A percentile compares a stretch with the other conserved stretches of the same genome.
Conservation (phyloP, 2,113 vertebrate species). For the Vanacampus margaritifer region DNA sequence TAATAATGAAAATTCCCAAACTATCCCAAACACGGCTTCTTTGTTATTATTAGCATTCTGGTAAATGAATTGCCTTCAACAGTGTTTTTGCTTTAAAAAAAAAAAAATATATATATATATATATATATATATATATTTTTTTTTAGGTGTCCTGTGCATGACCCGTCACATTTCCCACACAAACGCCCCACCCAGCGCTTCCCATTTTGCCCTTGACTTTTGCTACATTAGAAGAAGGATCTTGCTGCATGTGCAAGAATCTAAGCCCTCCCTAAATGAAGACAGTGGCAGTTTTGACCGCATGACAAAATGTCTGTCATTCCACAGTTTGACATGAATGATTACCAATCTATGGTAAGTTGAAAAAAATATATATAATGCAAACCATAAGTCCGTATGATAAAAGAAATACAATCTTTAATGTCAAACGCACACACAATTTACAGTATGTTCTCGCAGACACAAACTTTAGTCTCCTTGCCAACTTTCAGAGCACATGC, state of each 20-base stretch:
- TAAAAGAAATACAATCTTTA: background rate
- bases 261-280: background rate
- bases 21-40: background rate
- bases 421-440: background rate
- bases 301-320: background rate
- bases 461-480: conserved; percentile 16
- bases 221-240: background rate
- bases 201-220: background rate
- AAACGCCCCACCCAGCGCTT: background rate
- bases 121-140: background rate
- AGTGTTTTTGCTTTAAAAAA: background rate
- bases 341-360: background rate
- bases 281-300: background rate
- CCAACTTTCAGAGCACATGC: conserved; percentile 10
- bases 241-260: background rate
- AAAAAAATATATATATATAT: background rate
- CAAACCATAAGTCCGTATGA: background rate
- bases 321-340: background rate
- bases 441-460: conserved; percentile 8
- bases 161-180: background rate
- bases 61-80: background rate
- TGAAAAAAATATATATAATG: background rate
- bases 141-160: background rate
- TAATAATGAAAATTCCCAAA: too few species aligned
- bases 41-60: background rate